A percentile compares a stretch with the other conserved stretches of the same genome.
Conservation (phyloP, 1,140 invertebrate genomes). For the Saccostrea cuccullata region DNA sequence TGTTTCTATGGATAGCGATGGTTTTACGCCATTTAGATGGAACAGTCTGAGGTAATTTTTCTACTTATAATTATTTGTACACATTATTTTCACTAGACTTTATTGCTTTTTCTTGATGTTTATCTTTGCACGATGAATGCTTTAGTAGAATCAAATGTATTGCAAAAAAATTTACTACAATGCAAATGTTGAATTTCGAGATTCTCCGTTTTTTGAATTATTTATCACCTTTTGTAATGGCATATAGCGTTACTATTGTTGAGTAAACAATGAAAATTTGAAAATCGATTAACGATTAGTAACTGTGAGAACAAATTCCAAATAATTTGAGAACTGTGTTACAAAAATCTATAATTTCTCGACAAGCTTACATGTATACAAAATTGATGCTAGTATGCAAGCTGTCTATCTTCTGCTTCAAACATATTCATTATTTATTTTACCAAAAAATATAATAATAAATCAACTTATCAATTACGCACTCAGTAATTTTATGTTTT, state of each 20-base stretch:
- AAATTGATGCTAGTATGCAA: no score
- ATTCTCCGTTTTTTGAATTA: background rate
- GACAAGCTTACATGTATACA: background rate
- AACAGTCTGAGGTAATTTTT: constrained; percentile 21
- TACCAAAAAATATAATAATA: no score
- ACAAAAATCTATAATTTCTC: background rate
- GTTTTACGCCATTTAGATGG: background rate
- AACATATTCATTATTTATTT: no score
- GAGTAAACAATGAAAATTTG: constrained; percentile 2
- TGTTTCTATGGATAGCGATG: background rate
- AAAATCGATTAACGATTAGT: constrained; percentile 26
- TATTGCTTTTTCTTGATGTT: background rate
- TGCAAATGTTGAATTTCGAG: background rate
- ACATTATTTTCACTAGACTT: no score
- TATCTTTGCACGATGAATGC: background rate
- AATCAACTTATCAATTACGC: no score
- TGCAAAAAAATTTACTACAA: background rate
- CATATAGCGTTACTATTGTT: background rate
- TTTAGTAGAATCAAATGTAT: background rate
- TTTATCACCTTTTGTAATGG: constrained; percentile 8
- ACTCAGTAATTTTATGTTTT: no score
- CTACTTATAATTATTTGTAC: background rate
- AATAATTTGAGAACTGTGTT: background rate
- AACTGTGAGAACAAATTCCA: background rate
- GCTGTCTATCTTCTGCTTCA: no score